Conservation (phyloP, 2,797 vertebrate genomes). For the Coendou prehensilis region DNA sequence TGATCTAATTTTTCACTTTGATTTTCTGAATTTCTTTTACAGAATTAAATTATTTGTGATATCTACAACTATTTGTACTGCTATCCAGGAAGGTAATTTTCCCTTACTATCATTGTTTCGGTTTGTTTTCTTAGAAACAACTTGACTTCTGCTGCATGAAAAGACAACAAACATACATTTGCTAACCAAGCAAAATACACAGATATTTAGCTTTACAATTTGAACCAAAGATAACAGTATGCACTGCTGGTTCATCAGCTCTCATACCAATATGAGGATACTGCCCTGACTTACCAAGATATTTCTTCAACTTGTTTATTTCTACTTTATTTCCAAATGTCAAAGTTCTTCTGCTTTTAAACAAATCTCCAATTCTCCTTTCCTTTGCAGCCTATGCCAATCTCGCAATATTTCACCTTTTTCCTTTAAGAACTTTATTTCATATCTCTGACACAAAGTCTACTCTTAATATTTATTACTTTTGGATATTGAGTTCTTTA, state of each 20-base stretch:
- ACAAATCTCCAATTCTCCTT: constrained; percentile 46
- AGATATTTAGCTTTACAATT: constrained; percentile 85
- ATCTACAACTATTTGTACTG: constrained; percentile 86
- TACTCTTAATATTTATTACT: not conserved
- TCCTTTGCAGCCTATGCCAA: constrained; percentile 13
- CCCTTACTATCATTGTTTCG: constrained; percentile 81
- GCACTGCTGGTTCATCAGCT: constrained; percentile 75
- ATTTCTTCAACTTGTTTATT: not conserved
- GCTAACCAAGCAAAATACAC: constrained; percentile 86
- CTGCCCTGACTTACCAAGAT: constrained; percentile 17
- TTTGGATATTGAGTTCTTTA: constrained; percentile 26
- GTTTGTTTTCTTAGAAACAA: constrained; percentile 85
- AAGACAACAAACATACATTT: constrained; percentile 85
- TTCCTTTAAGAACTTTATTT: not conserved
- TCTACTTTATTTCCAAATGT: not conserved
- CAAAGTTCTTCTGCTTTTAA: not conserved
- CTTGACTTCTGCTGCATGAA: constrained; percentile 85
- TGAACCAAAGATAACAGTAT: constrained; percentile 75
- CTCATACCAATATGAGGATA: constrained; percentile 53
- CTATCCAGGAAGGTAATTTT: constrained; percentile 85
- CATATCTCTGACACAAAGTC: not conserved
- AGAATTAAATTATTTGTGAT: constrained; percentile 87
- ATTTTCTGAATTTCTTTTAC: constrained; percentile 68
- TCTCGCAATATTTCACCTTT: not conserved
- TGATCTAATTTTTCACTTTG: constrained; percentile 32